phyloP scores from a whole-genome alignment of 2,113 vertebrate species.

The Ptyas mucosa region DNA sequence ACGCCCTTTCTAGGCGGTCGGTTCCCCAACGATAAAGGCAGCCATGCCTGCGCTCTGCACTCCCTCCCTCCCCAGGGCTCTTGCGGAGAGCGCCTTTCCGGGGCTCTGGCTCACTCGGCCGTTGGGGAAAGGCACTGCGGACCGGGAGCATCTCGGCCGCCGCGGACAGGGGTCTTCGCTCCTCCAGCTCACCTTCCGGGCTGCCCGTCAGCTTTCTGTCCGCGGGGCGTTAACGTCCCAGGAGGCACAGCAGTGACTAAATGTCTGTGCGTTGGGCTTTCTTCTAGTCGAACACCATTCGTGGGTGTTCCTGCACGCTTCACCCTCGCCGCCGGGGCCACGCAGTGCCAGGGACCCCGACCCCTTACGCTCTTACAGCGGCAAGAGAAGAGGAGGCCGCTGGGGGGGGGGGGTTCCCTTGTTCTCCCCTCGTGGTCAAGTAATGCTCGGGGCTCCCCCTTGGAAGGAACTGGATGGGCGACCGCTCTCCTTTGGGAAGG shows the following conservation, averaged over 20 bases:
- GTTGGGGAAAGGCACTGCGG: neutral
- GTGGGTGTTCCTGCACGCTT: neutral
- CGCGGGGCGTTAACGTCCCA: neutral
- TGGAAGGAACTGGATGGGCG: neutral
- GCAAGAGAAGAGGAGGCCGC: neutral
- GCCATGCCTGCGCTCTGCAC: neutral
- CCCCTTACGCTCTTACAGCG: neutral
- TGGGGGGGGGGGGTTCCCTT: neutral
- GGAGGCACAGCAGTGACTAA: neutral
- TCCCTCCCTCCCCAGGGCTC: neutral
- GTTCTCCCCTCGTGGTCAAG: neutral
- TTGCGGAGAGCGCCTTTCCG: neutral
- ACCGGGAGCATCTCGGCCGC: neutral
- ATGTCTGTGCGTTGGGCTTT: neutral
- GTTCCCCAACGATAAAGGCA: neutral
- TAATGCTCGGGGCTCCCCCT: neutral
- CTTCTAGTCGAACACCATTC: too few relatives aligned
- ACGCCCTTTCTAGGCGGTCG: neutral
- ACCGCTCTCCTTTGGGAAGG: neutral
- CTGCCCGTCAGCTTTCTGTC: neutral
- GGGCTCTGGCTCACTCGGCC: neutral
- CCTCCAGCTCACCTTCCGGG: neutral
- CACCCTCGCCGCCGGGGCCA: neutral
- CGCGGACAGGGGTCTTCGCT: neutral
- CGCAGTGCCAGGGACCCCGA: neutral